phyloP scores from a whole-genome alignment of 2,113 vertebrate genomes.

The Chionomys nivalis region DNA sequence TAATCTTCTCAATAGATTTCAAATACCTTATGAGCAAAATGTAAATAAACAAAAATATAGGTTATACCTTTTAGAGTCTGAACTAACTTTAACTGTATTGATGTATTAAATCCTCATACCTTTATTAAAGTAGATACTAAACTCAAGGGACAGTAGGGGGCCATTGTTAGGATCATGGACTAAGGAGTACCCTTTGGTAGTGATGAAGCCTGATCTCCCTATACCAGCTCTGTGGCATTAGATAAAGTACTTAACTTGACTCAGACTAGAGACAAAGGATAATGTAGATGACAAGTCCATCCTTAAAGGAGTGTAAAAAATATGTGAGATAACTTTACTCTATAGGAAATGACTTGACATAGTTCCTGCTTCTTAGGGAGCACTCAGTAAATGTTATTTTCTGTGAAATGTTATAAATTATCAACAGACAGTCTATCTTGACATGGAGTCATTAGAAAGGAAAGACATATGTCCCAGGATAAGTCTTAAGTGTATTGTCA shows the following conservation, averaged over 20 bases:
- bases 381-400: constrained; percentile 12
- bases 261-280: background rate
- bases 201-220: background rate
- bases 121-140: constrained; percentile 1
- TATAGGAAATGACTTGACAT: background rate
- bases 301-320: background rate
- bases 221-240: background rate
- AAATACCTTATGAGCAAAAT: background rate
- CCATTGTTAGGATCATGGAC: background rate
- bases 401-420: constrained; percentile 12
- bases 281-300: background rate
- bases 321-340: background rate
- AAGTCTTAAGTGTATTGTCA: background rate
- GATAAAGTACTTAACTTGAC: background rate
- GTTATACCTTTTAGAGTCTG: background rate
- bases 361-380: background rate
- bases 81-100: background rate
- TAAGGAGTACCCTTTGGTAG: no score
- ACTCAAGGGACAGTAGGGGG: background rate
- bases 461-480: background rate
- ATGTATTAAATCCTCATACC: background rate
- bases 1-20: background rate
- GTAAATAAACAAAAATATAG: background rate
- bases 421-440: background rate
- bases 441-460: background rate